Evolutionary conservation across 2,797 vertebrate genomes (phyloP).

Genomic region (Molossus molossus): DNA sequence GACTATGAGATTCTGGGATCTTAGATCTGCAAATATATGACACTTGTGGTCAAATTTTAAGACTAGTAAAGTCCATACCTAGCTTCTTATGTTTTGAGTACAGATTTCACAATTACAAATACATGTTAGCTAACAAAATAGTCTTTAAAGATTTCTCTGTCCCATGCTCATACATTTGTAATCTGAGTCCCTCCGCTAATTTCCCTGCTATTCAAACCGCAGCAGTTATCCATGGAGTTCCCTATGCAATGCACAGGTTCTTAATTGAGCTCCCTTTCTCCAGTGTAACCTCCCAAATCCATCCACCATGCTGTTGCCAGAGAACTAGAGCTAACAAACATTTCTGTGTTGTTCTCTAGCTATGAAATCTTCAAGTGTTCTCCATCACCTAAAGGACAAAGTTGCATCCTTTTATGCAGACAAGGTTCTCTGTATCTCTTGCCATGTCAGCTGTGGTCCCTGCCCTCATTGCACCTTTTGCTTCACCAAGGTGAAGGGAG

Average conservation of each 20-base stretch:
- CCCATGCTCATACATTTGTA: too few relatives aligned
- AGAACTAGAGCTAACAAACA: neutral
- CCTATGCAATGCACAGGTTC: neutral
- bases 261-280: constrained; percentile 38
- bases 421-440: neutral
- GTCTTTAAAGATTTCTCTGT: too few relatives aligned
- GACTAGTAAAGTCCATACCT: too few relatives aligned
- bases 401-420: neutral
- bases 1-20: too few relatives aligned
- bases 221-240: too few relatives aligned
- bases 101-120: too few relatives aligned
- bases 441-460: neutral
- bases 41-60: too few relatives aligned
- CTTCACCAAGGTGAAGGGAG: neutral
- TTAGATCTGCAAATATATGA: too few relatives aligned
- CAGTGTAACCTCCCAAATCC: neutral
- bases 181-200: too few relatives aligned
- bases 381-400: neutral
- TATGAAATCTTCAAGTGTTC: neutral
- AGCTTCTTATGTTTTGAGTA: too few relatives aligned
- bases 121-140: too few relatives aligned
- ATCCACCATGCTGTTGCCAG: neutral
- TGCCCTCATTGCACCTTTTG: neutral
- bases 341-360: accelerated
- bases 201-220: too few relatives aligned